Conservation (phyloP, 2,797 vertebrate species). For the Mareca strepera region DNA sequence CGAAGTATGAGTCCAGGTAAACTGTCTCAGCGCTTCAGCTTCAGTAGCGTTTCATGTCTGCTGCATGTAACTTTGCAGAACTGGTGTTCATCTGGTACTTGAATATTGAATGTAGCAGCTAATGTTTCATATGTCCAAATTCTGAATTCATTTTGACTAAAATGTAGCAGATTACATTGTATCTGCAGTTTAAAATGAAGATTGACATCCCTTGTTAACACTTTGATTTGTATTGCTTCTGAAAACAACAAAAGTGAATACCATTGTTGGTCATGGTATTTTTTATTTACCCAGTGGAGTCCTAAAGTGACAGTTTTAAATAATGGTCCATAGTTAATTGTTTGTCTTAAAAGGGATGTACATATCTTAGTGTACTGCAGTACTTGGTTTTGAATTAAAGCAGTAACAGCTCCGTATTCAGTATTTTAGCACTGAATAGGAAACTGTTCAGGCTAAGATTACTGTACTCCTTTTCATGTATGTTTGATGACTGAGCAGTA, state of each 20-base stretch:
- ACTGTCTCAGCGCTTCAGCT: background rate
- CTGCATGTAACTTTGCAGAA: rapidly evolving
- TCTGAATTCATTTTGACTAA: background rate
- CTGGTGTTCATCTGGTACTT: background rate
- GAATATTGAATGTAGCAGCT: background rate
- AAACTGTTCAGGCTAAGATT: background rate
- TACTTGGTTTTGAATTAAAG: background rate
- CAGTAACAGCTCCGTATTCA: rapidly evolving
- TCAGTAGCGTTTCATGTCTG: rapidly evolving
- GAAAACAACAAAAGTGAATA: background rate
- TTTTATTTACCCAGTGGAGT: background rate
- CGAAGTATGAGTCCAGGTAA: slow-evolving; percentile 96
- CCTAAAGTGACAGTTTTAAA: background rate
- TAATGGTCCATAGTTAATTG: background rate
- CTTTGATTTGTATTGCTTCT: background rate
- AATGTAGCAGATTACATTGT: background rate
- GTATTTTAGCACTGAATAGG: background rate
- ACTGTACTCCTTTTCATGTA: rapidly evolving
- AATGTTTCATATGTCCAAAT: background rate
- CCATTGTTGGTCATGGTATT: rapidly evolving
- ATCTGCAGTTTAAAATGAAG: background rate
- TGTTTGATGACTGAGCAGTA: background rate
- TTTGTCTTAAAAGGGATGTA: background rate
- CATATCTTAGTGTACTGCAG: background rate
- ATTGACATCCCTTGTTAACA: background rate